Evolutionary conservation across 2,113 vertebrate genomes (phyloP).

Genomic region (Bubo blakistoni): DNA sequence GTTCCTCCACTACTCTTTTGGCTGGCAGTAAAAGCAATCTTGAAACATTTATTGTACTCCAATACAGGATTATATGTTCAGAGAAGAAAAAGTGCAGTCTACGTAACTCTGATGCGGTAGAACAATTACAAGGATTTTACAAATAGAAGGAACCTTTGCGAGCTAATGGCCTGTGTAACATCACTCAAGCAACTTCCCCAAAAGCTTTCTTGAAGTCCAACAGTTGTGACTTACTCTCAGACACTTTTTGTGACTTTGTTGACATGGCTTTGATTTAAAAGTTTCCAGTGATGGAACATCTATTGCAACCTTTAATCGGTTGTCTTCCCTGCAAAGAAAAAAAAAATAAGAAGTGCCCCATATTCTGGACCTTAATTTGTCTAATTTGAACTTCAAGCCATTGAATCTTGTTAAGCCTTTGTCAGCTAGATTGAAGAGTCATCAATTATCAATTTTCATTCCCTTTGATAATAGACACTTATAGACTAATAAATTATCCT

Average conservation of each 20-base stretch:
- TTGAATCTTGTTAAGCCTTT: slow-evolving; percentile 60
- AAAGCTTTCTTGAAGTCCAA: background rate
- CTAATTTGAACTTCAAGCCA: slow-evolving; percentile 53
- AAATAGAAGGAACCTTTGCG: background rate
- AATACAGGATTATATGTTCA: background rate
- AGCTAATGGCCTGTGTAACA: background rate
- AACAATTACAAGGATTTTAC: background rate
- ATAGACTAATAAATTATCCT: slow-evolving; percentile 64
- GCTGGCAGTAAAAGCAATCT: background rate
- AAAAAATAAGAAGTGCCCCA: background rate
- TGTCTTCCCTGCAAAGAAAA: background rate
- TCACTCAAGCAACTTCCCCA: background rate
- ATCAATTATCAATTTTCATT: slow-evolving; percentile 60
- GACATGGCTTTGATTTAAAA: background rate
- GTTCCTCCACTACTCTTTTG: background rate
- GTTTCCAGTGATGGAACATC: background rate
- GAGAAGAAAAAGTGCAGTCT: background rate
- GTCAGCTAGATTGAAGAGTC: slow-evolving; percentile 56
- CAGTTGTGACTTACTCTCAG: background rate
- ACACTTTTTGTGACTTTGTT: slow-evolving; percentile 3
- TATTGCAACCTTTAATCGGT: background rate
- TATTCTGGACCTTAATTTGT: slow-evolving; percentile 50
- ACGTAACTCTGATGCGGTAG: background rate
- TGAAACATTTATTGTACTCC: background rate
- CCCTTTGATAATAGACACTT: slow-evolving; percentile 60